Percentiles rank a stretch among this genome's conserved stretches.
phyloP scores from a whole-genome alignment of 2,888 invertebrate species.

The Meteorus colon region DNA sequence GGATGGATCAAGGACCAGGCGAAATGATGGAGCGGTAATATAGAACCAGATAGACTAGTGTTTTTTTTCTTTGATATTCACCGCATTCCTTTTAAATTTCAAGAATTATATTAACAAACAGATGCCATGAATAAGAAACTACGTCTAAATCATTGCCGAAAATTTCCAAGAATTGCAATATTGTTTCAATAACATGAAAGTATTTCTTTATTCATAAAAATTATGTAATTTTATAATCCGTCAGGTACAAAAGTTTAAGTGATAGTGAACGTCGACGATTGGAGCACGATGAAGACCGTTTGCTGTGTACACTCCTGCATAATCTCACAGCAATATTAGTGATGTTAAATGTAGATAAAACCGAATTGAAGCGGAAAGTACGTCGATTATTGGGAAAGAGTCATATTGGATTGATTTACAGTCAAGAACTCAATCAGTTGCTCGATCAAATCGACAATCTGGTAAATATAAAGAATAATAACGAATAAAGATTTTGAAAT shows the following conservation, averaged over 20 bases:
- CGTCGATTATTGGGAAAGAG: constrained; percentile 96
- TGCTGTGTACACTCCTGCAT: constrained; percentile 95
- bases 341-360: constrained; percentile 90
- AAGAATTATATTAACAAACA: no score
- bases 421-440: constrained; percentile 97
- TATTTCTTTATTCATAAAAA: no score
- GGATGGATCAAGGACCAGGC: constrained; percentile 99
- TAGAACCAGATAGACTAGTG: neutral
- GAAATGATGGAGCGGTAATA: constrained; percentile 96
- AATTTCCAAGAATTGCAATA: neutral
- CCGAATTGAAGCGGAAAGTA: constrained; percentile 89
- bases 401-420: constrained; percentile 97
- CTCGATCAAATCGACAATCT: constrained; percentile 95
- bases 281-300: constrained; percentile 97
- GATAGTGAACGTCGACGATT: constrained; percentile 94
- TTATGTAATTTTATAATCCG: neutral
- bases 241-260: constrained; percentile 89
- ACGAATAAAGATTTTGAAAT: neutral
- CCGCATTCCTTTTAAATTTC: no score
- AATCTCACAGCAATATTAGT: constrained; percentile 97
- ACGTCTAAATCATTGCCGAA: neutral
- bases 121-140: no score
- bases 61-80: no score
- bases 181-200: no score
- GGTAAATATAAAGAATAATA: constrained; percentile 76